Conservation (phyloP, 2,888 invertebrate species). For the Nemotelus pantherinus region DNA sequence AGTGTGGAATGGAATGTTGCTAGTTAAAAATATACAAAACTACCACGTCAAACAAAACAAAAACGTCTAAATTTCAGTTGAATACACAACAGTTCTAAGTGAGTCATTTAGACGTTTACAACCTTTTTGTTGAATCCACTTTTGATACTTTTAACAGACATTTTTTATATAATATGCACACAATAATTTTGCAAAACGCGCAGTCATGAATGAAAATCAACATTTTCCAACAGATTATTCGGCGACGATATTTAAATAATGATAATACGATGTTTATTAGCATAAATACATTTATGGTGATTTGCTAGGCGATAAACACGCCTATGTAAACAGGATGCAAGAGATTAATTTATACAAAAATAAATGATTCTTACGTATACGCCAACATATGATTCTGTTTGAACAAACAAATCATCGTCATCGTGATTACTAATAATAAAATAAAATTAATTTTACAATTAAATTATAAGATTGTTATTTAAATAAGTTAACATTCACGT, state of each 20-base stretch:
- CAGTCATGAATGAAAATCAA: not conserved
- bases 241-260: not conserved
- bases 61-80: too few species aligned
- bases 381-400: too few species aligned
- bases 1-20: too few species aligned
- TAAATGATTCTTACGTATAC: constrained; percentile 5
- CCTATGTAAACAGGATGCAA: constrained; percentile 36
- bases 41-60: too few species aligned
- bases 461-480: too few species aligned
- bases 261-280: not conserved
- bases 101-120: too few species aligned
- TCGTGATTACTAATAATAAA: too few species aligned
- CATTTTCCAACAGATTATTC: not conserved
- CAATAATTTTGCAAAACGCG: not conserved
- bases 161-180: not conserved
- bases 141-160: not conserved
- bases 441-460: too few species aligned
- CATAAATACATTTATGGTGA: constrained; percentile 13
- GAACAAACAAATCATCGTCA: too few species aligned
- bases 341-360: constrained; percentile 38
- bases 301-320: constrained; percentile 5
- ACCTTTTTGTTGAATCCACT: not conserved
- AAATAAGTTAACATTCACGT: too few species aligned
- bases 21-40: too few species aligned
- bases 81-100: too few species aligned